Conservation (phyloP, 2,797 vertebrate species). For the Spinus olivaceus region DNA sequence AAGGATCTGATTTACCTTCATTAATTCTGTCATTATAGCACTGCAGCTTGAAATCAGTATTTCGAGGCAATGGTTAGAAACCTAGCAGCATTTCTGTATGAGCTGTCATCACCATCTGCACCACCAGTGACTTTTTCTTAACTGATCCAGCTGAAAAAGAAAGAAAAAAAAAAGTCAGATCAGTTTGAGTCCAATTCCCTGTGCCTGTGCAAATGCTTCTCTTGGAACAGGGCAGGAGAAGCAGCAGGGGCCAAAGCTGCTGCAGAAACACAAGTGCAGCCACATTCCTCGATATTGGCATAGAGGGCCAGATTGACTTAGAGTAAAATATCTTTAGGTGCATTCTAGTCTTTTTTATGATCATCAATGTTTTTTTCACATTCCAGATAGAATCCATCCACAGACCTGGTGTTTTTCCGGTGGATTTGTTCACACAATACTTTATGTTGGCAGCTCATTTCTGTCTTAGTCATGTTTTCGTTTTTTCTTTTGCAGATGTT, state of each 20-base stretch:
- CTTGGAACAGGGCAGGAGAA: conserved; percentile 26
- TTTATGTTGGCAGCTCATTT: conserved; percentile 38
- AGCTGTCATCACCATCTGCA: conserved; percentile 5
- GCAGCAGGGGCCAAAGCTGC: conserved; percentile 49
- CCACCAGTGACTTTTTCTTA: neutral
- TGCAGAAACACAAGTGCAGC: conserved; percentile 11
- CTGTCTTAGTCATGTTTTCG: conserved; percentile 24
- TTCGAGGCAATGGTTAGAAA: neutral
- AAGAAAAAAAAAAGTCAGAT: neutral
- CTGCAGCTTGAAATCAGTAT: neutral
- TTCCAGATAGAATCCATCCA: neutral
- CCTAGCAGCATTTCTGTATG: neutral
- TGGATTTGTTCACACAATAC: conserved; percentile 29
- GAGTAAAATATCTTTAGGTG: neutral
- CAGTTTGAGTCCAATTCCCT: neutral
- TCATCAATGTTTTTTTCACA: neutral
- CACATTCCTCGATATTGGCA: conserved; percentile 19
- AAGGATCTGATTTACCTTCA: conserved; percentile 33
- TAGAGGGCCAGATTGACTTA: neutral
- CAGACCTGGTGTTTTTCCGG: neutral
- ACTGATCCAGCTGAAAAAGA: conserved; percentile 4
- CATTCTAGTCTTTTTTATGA: neutral
- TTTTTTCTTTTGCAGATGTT: conserved; percentile 54
- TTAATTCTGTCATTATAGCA: neutral
- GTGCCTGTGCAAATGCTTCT: conserved; percentile 6